These are phyloP conservation scores for Platygyra sinensis DNA, from an alignment of 64 coral and sea anemone species.

Conservation along the genomic window DNA sequence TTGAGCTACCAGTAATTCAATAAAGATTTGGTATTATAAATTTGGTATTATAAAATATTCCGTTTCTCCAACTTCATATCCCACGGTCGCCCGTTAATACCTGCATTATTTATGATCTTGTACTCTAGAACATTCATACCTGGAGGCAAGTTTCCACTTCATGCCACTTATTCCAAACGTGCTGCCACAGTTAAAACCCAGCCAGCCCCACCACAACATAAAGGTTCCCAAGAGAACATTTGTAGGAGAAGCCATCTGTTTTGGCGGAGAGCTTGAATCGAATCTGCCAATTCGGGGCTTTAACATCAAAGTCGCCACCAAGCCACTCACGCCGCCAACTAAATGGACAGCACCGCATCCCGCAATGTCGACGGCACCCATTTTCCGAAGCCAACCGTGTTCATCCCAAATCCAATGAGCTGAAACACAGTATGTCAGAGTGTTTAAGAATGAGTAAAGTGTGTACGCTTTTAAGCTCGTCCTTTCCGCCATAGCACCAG, in stretches of 20 bases:
- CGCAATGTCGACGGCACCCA: constrained; percentile 62
- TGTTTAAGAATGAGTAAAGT: constrained; percentile 53
- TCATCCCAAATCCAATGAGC: constrained; percentile 60
- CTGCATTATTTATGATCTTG: neutral
- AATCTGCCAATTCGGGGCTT: constrained; percentile 67
- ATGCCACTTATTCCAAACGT: constrained; percentile 84
- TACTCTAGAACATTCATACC: neutral
- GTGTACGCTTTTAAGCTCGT: constrained; percentile 51
- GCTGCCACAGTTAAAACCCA: constrained; percentile 87
- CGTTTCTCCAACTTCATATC: too few species aligned
- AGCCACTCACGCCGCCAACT: constrained; percentile 56
- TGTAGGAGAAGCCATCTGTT: constrained; percentile 62
- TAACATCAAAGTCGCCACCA: constrained; percentile 72
- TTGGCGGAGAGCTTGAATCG: neutral
- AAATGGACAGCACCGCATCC: constrained; percentile 57
- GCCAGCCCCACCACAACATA: constrained; percentile 91
- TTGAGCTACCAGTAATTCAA: too few species aligned
- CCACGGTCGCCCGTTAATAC: too few species aligned
- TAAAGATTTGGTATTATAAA: too few species aligned
- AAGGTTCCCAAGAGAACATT: constrained; percentile 85
- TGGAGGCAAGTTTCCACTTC: constrained; percentile 58
- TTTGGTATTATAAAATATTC: too few species aligned
- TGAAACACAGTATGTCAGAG: constrained; percentile 40
- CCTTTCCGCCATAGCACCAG: constrained; percentile 63
- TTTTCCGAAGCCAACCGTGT: constrained; percentile 34